A percentile compares a stretch with the other conserved stretches of the same genome.
phyloP scores from a whole-genome alignment of 1,140 invertebrate species.

The Meloidogyne hapla region DNA sequence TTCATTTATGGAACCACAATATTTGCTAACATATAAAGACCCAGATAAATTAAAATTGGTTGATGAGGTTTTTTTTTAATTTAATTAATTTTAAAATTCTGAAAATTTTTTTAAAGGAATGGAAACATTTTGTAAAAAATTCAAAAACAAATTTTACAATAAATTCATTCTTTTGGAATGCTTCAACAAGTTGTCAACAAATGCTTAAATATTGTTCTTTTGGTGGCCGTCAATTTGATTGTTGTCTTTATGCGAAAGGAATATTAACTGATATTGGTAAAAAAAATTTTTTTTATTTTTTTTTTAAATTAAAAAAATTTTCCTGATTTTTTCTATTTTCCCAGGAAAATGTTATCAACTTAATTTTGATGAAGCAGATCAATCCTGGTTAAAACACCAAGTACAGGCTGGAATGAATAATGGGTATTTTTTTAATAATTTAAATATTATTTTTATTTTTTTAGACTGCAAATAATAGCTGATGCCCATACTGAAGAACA shows the following conservation, averaged over 20 bases:
- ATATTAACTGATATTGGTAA: constrained; percentile 57
- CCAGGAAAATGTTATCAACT: constrained; percentile 50
- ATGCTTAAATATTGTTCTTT: constrained; percentile 55
- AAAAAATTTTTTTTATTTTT: background rate
- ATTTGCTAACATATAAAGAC: constrained; percentile 19
- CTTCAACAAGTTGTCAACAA: constrained; percentile 49
- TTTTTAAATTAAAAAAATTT: background rate
- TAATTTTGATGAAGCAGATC: constrained; percentile 35
- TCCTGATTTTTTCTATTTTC: constrained; percentile 22
- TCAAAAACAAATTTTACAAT: constrained; percentile 51
- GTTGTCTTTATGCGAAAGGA: constrained; percentile 52
- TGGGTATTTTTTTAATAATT: constrained; percentile 31
- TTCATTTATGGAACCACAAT: constrained; percentile 39
- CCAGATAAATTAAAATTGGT: constrained; percentile 17
- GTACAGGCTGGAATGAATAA: constrained; percentile 56
- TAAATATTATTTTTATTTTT: background rate
- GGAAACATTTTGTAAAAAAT: constrained; percentile 32
- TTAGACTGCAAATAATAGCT: constrained; percentile 57
- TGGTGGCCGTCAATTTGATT: constrained; percentile 54
- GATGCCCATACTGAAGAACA: constrained; percentile 60
- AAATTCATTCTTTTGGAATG: constrained; percentile 55
- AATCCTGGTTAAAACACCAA: constrained; percentile 50
- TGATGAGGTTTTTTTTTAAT: constrained; percentile 26
- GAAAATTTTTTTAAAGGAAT: constrained; percentile 17
- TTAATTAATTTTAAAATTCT: background rate